phyloP scores from a whole-genome alignment of 2,797 vertebrate genomes.

The Brachymystax lenok region DNA sequence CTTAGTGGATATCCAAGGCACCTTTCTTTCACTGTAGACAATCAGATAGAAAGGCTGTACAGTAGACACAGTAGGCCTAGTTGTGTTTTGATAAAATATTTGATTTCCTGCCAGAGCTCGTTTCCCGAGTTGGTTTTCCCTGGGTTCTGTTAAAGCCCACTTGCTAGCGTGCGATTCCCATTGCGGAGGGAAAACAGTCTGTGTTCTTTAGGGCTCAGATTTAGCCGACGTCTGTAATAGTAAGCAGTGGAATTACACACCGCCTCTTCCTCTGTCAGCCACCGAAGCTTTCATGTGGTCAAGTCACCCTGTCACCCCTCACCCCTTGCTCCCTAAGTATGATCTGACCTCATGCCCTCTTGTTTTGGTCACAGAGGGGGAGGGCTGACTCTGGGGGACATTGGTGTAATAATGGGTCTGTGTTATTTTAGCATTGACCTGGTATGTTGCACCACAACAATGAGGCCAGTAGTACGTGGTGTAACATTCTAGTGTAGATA shows the following conservation, averaged over 20 bases:
- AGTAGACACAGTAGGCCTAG: constrained; percentile 30
- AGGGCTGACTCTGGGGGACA: constrained; percentile 2
- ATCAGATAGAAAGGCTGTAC: constrained; percentile 27
- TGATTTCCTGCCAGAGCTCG: constrained; percentile 42
- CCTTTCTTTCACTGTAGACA: constrained; percentile 18
- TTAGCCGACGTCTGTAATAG: constrained; percentile 72
- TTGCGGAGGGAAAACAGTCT: constrained; percentile 68
- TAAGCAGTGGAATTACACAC: constrained; percentile 70
- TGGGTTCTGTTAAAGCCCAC: constrained; percentile 50
- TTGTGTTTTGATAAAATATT: constrained; percentile 24
- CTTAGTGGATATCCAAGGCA: constrained; percentile 3
- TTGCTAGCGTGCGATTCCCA: constrained; percentile 44
- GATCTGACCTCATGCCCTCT: background rate
- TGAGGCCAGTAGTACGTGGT: constrained; percentile 19
- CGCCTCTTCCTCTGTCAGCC: constrained; percentile 56
- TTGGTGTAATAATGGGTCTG: constrained; percentile 8
- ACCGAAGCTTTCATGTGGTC: constrained; percentile 70
- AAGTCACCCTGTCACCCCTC: constrained; percentile 43
- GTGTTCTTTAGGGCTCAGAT: constrained; percentile 70
- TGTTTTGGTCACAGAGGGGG: constrained; percentile 14
- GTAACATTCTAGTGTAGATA: constrained; percentile 46
- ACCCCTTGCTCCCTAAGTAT: constrained; percentile 33
- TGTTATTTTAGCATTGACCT: constrained; percentile 42
- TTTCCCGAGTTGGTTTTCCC: constrained; percentile 57
- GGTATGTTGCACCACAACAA: constrained; percentile 32